Base-by-base conservation (phyloP, 1,140 invertebrate genomes). In the Diachasma alloeum region DNA sequence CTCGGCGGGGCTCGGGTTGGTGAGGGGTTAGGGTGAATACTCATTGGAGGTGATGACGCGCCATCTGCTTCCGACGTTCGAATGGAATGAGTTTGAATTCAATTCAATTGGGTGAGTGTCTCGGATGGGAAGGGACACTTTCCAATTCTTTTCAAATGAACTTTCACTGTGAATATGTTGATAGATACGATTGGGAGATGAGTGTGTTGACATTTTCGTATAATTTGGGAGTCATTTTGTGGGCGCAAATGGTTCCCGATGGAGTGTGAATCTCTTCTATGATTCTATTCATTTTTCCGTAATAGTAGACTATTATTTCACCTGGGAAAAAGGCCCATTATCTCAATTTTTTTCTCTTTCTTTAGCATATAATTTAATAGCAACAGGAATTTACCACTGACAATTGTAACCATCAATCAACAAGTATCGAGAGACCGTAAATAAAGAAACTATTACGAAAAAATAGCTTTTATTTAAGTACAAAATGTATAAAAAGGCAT, bases 1-100 rank as follows among this genome's bases (percentile, higher is more conserved):
- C n/a, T 81, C 80, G 80, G 78, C 8, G n/a, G 44, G 15, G 69
- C 19, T 67, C 80, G 80, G 42, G 17, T 48, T 53, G 72, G 1
- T 63, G 36, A 24, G 6, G 53, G 19, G 22, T 42, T 42, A 44
- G 17, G 42, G 68, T 17, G 36, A 26, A 8, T 63, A 4, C 24
- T 24, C 59, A 63, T 46, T 9, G 11, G 17, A 46, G 59, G 22
- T 19, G 31, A 15, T 53, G 36, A 6, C 10, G 67, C 39, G 69
- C 42, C 68, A 70, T 42, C 68, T 26, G 13, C 13, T 11, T 44
- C 39, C 37, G 68, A 3, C 11, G 4, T 24, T 31, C 22, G n/a
- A 17, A 22, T 15, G 39, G 13, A 31, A 31, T 31, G 31, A 2
- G 31, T 31, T 31, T 31, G 6, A 53, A 53, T 53, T 53, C 48